phyloP scores from a whole-genome alignment of 1,140 invertebrate genomes.

The Triops longicaudatus region DNA sequence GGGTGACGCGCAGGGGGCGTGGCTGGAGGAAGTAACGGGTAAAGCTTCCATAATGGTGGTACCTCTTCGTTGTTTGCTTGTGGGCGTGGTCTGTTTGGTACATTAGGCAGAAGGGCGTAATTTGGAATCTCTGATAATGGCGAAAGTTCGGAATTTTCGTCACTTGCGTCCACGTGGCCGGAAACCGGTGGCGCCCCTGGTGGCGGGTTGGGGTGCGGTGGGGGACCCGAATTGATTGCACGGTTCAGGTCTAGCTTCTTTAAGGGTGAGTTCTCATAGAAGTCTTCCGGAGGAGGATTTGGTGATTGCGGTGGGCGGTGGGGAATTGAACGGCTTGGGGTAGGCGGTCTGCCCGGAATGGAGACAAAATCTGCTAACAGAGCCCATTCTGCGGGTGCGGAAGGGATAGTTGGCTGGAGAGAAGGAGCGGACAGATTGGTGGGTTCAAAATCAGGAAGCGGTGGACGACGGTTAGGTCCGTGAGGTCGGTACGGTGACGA shows the following conservation, averaged over 20 bases:
- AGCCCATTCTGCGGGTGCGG: neutral
- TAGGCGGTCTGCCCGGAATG: neutral
- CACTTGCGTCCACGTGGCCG: neutral
- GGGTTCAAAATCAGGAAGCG: neutral
- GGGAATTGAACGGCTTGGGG: neutral
- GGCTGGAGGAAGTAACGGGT: constrained; percentile 16
- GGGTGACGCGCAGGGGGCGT: constrained; percentile 22
- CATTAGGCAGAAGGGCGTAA: neutral
- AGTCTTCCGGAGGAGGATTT: neutral
- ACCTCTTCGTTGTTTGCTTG: neutral
- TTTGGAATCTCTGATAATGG: neutral
- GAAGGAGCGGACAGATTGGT: neutral
- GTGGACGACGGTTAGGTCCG: neutral
- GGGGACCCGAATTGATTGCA: neutral
- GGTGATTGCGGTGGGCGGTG: neutral
- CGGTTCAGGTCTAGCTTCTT: neutral
- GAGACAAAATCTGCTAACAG: neutral
- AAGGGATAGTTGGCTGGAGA: neutral
- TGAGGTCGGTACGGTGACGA: neutral
- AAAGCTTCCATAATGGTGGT: constrained; percentile 17
- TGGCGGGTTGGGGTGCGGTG: neutral
- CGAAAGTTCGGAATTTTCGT: neutral
- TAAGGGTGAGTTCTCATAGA: neutral
- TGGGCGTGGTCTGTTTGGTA: neutral
- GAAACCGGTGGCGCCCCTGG: neutral